These are phyloP conservation scores for Heliconius hortense DNA, from an alignment of 2,888 invertebrate species.

Conservation along the genomic window DNA sequence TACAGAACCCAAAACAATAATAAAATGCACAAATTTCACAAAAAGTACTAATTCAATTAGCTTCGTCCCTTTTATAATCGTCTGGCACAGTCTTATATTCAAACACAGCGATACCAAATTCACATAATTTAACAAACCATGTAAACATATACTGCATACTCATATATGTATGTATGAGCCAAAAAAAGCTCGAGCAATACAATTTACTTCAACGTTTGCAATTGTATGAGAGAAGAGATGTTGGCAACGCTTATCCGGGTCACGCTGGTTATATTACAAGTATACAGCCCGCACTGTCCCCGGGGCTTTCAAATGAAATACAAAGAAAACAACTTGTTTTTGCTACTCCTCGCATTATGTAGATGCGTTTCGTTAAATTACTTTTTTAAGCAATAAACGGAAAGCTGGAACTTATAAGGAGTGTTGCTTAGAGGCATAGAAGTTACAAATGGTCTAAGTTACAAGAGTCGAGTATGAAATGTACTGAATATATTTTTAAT, in stretches of 20 bases:
- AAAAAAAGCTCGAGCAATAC: conserved; percentile 3
- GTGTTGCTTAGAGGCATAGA: conserved; percentile 63
- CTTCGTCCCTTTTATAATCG: too few relatives aligned
- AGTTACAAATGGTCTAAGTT: conserved; percentile 41
- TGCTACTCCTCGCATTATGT: conserved; percentile 70
- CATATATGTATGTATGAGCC: not conserved
- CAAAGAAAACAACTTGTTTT: conserved; percentile 67
- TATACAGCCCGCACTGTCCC: conserved; percentile 41
- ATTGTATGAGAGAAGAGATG: conserved; percentile 31
- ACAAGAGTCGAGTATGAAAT: conserved; percentile 3
- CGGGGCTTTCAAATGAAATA: conserved; percentile 37
- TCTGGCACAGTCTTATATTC: not conserved
- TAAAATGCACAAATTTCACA: too few relatives aligned
- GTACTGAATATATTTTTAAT: not conserved
- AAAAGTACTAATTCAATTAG: too few relatives aligned
- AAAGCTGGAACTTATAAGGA: conserved; percentile 65
- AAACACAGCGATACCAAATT: not conserved
- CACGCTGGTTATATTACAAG: conserved; percentile 56
- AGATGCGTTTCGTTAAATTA: conserved; percentile 73
- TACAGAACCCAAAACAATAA: too few relatives aligned
- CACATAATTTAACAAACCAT: not conserved
- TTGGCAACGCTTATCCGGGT: conserved; percentile 41
- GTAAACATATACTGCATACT: not conserved
- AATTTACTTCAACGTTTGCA: conserved; percentile 30
- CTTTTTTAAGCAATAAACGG: conserved; percentile 78